phyloP scores from a whole-genome alignment of 2,888 invertebrate genomes.

The Ormia ochracea region DNA sequence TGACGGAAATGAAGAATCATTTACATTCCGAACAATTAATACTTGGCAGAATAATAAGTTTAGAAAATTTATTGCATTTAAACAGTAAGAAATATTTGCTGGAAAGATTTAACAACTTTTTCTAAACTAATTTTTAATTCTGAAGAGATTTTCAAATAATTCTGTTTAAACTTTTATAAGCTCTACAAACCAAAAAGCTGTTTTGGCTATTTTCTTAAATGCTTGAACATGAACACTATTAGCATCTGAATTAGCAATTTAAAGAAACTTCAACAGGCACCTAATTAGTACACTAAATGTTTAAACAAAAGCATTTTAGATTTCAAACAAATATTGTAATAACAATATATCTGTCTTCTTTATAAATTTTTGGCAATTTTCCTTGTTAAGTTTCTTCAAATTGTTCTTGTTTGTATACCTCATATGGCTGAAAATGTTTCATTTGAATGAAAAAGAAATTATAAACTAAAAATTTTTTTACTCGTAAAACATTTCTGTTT shows the following conservation, averaged over 20 bases:
- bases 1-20: too few relatives aligned
- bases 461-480: conserved; percentile 4
- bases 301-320: background rate
- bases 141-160: background rate
- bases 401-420: background rate
- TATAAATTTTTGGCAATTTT: background rate
- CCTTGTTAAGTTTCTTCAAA: background rate
- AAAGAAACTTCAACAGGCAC: background rate
- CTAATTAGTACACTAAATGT: background rate
- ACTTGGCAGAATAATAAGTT: too few relatives aligned
- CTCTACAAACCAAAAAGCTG: conserved; percentile 41
- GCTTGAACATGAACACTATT: background rate
- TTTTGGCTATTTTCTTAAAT: background rate
- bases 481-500: conserved; percentile 47
- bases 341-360: background rate
- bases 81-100: too few relatives aligned
- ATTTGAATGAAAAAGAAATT: background rate
- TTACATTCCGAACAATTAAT: too few relatives aligned
- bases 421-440: background rate
- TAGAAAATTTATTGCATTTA: too few relatives aligned
- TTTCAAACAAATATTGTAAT: background rate
- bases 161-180: background rate
- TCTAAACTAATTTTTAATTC: background rate
- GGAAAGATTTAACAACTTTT: background rate
- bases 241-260: background rate